phyloP scores from a whole-genome alignment of 1,140 invertebrate species.

The Panulirus ornatus region DNA sequence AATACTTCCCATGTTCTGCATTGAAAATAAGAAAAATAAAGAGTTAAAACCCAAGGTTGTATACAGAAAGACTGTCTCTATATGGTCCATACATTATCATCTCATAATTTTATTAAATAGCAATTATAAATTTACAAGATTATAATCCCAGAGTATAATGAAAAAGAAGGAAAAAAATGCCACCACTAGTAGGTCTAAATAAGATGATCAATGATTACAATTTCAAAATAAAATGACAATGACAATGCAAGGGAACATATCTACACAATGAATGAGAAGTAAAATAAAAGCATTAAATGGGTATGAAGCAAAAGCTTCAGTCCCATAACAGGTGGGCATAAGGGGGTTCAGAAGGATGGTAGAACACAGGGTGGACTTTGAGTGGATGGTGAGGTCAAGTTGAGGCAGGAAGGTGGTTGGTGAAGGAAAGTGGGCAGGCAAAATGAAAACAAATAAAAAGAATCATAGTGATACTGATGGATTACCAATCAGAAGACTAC shows the following conservation, averaged over 20 bases:
- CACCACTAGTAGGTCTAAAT: slow-evolving; percentile 70
- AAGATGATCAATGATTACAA: slow-evolving; percentile 69
- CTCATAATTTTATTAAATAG: slow-evolving; percentile 72
- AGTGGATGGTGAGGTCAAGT: background rate
- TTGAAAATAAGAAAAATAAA: slow-evolving; percentile 34
- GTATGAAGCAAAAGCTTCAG: slow-evolving; percentile 52
- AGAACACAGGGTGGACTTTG: background rate
- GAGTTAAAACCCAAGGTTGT: slow-evolving; percentile 60
- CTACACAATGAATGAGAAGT: slow-evolving; percentile 71
- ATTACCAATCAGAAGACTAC: slow-evolving; percentile 65
- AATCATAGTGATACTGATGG: slow-evolving; percentile 38
- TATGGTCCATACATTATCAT: slow-evolving; percentile 72
- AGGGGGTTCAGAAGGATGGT: slow-evolving; percentile 3
- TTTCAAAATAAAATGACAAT: slow-evolving; percentile 73
- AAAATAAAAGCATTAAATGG: slow-evolving; percentile 67
- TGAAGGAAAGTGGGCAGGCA: background rate
- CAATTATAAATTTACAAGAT: slow-evolving; percentile 72
- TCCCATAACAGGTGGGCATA: slow-evolving; percentile 33
- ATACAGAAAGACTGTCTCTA: slow-evolving; percentile 60
- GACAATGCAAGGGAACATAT: slow-evolving; percentile 71
- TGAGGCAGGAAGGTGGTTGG: background rate
- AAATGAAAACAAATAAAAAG: slow-evolving; percentile 11
- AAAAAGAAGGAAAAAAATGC: slow-evolving; percentile 60
- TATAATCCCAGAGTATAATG: slow-evolving; percentile 61
- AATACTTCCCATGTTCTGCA: slow-evolving; percentile 41